Evolutionary conservation across 1,140 invertebrate species (phyloP).

Genomic region (Drosophila watanabei): DNA sequence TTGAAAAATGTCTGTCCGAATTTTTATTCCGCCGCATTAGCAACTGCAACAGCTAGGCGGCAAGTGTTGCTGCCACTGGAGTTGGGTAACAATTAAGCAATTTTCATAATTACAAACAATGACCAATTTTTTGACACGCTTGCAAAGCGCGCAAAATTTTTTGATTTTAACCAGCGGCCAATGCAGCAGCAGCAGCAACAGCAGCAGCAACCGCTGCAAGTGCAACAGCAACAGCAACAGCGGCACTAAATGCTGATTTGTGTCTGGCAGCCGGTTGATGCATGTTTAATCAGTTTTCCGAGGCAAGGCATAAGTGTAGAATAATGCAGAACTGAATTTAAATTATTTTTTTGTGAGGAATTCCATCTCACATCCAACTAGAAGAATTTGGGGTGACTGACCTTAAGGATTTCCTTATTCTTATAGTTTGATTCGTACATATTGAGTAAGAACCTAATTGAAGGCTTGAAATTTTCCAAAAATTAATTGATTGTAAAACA

Average conservation of each 20-base stretch:
- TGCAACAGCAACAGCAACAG: conserved; percentile 23
- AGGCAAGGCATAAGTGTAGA: neutral
- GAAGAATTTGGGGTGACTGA: neutral
- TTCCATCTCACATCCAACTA: neutral
- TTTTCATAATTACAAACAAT: conserved; percentile 84
- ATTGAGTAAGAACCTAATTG: neutral
- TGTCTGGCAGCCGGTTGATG: conserved; percentile 42
- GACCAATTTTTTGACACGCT: conserved; percentile 84
- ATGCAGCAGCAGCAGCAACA: conserved; percentile 23
- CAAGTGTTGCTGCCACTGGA: conserved; percentile 47
- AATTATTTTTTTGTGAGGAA: conserved; percentile 12
- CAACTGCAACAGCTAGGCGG: conserved; percentile 43
- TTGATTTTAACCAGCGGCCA: conserved; percentile 77
- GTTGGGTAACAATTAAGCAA: conserved; percentile 84
- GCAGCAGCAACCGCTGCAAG: conserved; percentile 5
- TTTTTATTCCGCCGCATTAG: conserved; percentile 42
- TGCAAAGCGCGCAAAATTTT: conserved; percentile 80
- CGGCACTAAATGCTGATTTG: conserved; percentile 53
- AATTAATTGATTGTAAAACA: neutral
- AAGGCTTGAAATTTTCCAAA: neutral
- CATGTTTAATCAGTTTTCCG: conserved; percentile 65
- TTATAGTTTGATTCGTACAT: neutral
- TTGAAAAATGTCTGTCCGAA: conserved; percentile 45
- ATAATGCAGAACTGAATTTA: conserved; percentile 6
- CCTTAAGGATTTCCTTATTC: neutral